Base-by-base conservation (phyloP, 2,113 vertebrate genomes). In the Paratilapia polleni region DNA sequence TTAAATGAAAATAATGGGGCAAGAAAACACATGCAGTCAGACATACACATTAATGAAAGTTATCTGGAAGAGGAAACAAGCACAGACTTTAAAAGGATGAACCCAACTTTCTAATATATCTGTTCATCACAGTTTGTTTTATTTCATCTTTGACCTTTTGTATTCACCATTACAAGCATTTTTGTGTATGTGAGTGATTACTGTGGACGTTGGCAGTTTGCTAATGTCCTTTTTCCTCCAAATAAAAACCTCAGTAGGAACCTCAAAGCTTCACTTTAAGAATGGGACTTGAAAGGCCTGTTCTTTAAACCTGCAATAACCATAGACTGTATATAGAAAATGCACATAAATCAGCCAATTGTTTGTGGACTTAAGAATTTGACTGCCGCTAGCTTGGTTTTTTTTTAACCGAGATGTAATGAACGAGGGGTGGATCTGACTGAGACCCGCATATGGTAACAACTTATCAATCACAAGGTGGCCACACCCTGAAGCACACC, bases 91-190 rank as follows among this genome's bases (percentile, higher is more conserved):
- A 70, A 49, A 70, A 31, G 24, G 24, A 49, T 49, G 22, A 70
- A 70, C 3, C 24, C 26, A 28, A 52, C 24, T 70, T 31, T 70
- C 24, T 70, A 24, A 73, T 12, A 52, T 13, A 5, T 24, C 43
- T 52, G 43, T 70, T 52, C 66, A 20, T 31, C 43, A 52, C 43
- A 70, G 66, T 52, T 70, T 70, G 66, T 49, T 70, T 24, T 68
- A 43, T 70, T 70, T 70, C 66, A 49, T 49, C 66, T 70, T 49
- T 70, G 66, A 70, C 6, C 66, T 8, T 31, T 70, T 68, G 64
- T 47, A 15, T 17, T 70, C 66, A 70, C 24, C 24, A 70, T 70
- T 70, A 31, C 66, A 70, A 70, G 3, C 43, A 15, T 6, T 52
- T 70, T 8, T 52, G 43, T 70, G 66, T 70, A 5, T 0, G 43